phyloP scores from a whole-genome alignment of 2,113 vertebrate genomes.

The Burhinus oedicnemus region DNA sequence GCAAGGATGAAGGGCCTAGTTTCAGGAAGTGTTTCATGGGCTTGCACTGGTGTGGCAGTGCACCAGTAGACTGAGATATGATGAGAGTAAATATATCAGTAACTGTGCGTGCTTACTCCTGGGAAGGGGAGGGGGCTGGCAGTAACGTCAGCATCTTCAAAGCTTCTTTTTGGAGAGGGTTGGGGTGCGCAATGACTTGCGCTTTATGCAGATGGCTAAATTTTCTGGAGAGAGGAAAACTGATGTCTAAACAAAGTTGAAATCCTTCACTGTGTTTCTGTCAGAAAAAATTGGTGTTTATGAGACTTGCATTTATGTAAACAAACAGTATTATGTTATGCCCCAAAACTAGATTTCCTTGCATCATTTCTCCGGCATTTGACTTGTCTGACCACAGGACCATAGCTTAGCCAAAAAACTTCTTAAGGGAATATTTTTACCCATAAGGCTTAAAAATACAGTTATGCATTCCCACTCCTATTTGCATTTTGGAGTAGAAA shows the following conservation, averaged over 20 bases:
- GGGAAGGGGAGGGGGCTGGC: neutral
- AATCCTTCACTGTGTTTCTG: neutral
- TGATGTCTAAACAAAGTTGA: neutral
- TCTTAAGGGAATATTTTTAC: neutral
- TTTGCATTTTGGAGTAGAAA: neutral
- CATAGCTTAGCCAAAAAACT: neutral
- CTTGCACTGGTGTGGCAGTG: neutral
- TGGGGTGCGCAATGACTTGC: neutral
- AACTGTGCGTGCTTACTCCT: neutral
- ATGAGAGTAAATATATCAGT: neutral
- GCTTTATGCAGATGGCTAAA: neutral
- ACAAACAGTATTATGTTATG: neutral
- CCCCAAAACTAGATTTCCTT: neutral
- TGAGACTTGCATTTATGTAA: neutral
- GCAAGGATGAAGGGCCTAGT: neutral
- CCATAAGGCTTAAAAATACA: neutral
- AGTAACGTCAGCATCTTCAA: neutral
- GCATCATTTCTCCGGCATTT: neutral
- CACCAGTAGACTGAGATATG: neutral
- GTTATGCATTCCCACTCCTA: rapidly evolving
- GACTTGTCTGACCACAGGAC: neutral
- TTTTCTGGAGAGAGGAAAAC: neutral
- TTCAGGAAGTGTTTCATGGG: neutral
- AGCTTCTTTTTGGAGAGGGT: neutral
- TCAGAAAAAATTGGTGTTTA: neutral